These are phyloP conservation scores for Spilarctia lutea DNA, from an alignment of 2,888 invertebrate species.

Conservation along the genomic window DNA sequence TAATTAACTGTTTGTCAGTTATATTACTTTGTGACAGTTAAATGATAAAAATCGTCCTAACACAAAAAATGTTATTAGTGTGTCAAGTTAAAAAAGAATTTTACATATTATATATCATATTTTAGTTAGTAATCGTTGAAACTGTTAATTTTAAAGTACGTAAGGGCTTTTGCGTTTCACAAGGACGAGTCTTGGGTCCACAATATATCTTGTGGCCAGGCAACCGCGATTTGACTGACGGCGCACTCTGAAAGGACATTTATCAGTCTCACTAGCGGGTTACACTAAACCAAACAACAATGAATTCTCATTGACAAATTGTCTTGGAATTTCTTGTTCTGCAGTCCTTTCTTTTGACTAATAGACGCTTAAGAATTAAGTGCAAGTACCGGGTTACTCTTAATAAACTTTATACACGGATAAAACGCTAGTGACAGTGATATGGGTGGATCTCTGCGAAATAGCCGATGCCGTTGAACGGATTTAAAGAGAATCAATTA, in stretches of 20 bases:
- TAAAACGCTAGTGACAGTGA: constrained; percentile 23
- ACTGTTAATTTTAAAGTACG: constrained; percentile 81
- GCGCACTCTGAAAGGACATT: constrained; percentile 85
- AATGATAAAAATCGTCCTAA: neutral
- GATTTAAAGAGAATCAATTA: constrained; percentile 25
- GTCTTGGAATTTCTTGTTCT: constrained; percentile 78
- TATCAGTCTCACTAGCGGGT: constrained; percentile 85
- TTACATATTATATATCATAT: constrained; percentile 30
- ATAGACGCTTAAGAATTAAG: constrained; percentile 54
- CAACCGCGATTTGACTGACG: constrained; percentile 86
- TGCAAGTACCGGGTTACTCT: constrained; percentile 21
- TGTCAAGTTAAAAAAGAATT: neutral
- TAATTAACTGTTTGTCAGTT: neutral
- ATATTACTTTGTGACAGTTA: neutral
- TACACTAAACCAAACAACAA: constrained; percentile 86
- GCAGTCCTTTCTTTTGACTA: constrained; percentile 74
- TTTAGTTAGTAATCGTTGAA: constrained; percentile 66
- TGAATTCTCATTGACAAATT: constrained; percentile 86
- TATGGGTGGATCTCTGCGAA: constrained; percentile 20
- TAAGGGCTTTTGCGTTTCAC: constrained; percentile 70
- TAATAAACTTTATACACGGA: constrained; percentile 7
- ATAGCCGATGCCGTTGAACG: constrained; percentile 18
- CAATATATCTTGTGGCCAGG: constrained; percentile 86
- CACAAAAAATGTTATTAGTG: neutral
- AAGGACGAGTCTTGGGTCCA: constrained; percentile 80